Percentiles rank a stretch among this genome's conserved stretches.
Conservation (phyloP, 2,888 invertebrate species). For the Tetheella fluctuosa region DNA sequence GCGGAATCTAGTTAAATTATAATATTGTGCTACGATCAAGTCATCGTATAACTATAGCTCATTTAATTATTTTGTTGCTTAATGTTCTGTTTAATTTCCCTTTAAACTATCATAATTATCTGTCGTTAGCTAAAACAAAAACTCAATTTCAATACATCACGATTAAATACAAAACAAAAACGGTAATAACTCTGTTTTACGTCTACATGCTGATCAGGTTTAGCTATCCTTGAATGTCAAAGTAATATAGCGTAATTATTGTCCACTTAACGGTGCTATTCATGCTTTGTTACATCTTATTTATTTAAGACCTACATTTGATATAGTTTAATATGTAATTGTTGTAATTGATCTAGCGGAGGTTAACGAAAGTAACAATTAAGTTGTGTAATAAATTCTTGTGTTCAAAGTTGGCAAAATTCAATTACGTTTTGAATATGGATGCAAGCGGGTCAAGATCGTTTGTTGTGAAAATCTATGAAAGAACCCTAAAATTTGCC, state of each 20-base stretch:
- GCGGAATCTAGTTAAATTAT: too few species aligned
- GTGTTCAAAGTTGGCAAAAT: neutral
- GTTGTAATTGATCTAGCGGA: conserved; percentile 30
- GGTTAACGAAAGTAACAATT: conserved; percentile 44
- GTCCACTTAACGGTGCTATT: conserved; percentile 29
- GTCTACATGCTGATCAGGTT: neutral
- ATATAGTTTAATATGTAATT: conserved; percentile 21
- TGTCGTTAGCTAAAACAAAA: neutral
- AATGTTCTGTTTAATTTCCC: too few species aligned
- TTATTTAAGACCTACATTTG: conserved; percentile 33
- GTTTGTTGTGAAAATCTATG: neutral
- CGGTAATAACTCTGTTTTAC: neutral
- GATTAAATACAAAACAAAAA: neutral
- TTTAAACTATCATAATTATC: neutral
- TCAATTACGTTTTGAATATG: neutral
- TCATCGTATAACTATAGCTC: too few species aligned
- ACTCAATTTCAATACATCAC: neutral
- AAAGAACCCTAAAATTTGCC: too few species aligned
- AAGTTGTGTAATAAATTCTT: conserved; percentile 5
- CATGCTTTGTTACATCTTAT: conserved; percentile 34
- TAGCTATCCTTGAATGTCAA: conserved; percentile 27
- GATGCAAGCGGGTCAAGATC: neutral
- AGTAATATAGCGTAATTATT: conserved; percentile 27
- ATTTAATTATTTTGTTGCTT: too few species aligned
- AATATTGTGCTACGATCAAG: too few species aligned